These are phyloP conservation scores for Antennarius striatus DNA, from an alignment of 2,113 vertebrate genomes.

Conservation along the genomic window DNA sequence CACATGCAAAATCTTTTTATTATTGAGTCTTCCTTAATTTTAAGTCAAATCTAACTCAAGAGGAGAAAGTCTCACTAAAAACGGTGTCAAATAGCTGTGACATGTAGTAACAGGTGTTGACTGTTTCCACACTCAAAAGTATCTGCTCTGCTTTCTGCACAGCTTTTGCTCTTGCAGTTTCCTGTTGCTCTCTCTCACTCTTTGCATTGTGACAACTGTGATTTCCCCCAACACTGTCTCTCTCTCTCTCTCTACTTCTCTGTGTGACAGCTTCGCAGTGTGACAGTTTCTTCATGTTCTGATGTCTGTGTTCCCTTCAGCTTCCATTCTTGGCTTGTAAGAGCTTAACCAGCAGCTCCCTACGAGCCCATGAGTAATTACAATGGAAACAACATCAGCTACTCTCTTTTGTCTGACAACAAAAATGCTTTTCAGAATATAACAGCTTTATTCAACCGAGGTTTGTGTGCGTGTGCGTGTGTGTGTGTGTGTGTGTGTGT, in stretches of 20 bases:
- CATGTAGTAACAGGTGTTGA: not conserved
- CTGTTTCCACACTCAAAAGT: no score
- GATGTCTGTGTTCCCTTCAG: conserved; percentile 57
- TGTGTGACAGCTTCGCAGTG: conserved; percentile 21
- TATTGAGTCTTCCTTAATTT: no score
- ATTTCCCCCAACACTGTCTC: conserved; percentile 38
- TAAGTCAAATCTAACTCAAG: no score
- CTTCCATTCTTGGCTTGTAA: conserved; percentile 53
- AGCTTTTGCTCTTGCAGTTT: conserved; percentile 21
- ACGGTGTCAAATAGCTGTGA: no score
- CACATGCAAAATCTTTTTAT: no score
- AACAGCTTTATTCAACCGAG: not conserved
- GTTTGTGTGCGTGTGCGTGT: no score
- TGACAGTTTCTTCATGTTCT: conserved; percentile 53
- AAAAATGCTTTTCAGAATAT: conserved; percentile 44
- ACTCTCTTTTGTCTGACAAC: conserved; percentile 65
- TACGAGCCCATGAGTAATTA: conserved; percentile 64
- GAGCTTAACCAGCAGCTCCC: conserved; percentile 61
- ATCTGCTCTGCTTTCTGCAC: not conserved
- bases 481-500: no score
- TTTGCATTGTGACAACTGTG: conserved; percentile 31
- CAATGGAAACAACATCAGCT: conserved; percentile 51
- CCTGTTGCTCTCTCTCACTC: not conserved
- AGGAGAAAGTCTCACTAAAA: no score
- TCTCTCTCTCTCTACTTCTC: conserved; percentile 15